These are phyloP conservation scores for Stenurella melanura DNA, from an alignment of 2,888 invertebrate genomes.

Conservation along the genomic window DNA sequence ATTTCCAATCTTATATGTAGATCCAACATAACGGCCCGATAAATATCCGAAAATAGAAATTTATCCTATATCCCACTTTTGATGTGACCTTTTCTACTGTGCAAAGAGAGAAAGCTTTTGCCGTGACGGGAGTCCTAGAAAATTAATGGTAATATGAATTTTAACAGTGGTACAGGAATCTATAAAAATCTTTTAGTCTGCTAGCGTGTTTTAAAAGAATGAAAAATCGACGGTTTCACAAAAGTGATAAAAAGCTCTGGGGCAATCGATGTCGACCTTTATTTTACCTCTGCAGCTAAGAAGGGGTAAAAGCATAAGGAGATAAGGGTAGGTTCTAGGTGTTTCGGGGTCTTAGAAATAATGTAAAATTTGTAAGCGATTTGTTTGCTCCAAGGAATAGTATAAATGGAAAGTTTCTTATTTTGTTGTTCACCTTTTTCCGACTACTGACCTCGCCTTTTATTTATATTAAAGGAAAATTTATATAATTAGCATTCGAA, in stretches of 20 bases:
- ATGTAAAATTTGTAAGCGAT: conserved; percentile 14
- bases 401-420: conserved; percentile 4
- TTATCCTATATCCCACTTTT: conserved; percentile 7
- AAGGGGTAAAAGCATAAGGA: conserved; percentile 1
- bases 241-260: conserved; percentile 50
- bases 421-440: conserved; percentile 2
- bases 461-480: not conserved
- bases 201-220: conserved; percentile 39
- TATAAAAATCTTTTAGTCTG: conserved; percentile 51
- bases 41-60: conserved; percentile 4
- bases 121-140: conserved; percentile 32
- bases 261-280: conserved; percentile 52
- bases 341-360: conserved; percentile 10
- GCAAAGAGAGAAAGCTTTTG: not conserved
- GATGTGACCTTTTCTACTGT: not conserved
- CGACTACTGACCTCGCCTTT: not conserved
- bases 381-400: conserved; percentile 5
- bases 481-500: not conserved
- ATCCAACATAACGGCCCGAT: conserved; percentile 14
- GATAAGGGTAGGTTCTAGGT: conserved; percentile 11
- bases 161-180: conserved; percentile 41
- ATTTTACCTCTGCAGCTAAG: conserved; percentile 39
- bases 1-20: not conserved
- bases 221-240: conserved; percentile 47
- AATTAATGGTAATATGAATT: conserved; percentile 47